These are phyloP conservation scores for Oryctolagus cuniculus DNA, from an alignment of 2,113 vertebrate species.

Conservation along the genomic window mOryCun1.1 NC_091453.1:47113501-47114000, in stretches of 20 bases:
- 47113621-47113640: background rate
- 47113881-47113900: background rate
- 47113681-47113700: background rate
- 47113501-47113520: background rate
- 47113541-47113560: background rate
- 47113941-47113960: background rate
- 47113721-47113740: conserved; percentile 32
- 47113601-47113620: background rate
- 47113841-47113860: conserved; percentile 2
- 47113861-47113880: background rate
- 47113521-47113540: background rate
- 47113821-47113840: background rate
- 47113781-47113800: background rate
- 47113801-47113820: background rate
- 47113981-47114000: no score
- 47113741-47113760: background rate
- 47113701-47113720: background rate
- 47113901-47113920: background rate
- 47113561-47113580: background rate
- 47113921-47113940: background rate
- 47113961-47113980: background rate
- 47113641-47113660: background rate
- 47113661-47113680: background rate
- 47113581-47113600: background rate
- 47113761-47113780: conserved; percentile 2